phyloP scores from a whole-genome alignment of 2,113 vertebrate genomes.

The Elanus axillaris region DNA sequence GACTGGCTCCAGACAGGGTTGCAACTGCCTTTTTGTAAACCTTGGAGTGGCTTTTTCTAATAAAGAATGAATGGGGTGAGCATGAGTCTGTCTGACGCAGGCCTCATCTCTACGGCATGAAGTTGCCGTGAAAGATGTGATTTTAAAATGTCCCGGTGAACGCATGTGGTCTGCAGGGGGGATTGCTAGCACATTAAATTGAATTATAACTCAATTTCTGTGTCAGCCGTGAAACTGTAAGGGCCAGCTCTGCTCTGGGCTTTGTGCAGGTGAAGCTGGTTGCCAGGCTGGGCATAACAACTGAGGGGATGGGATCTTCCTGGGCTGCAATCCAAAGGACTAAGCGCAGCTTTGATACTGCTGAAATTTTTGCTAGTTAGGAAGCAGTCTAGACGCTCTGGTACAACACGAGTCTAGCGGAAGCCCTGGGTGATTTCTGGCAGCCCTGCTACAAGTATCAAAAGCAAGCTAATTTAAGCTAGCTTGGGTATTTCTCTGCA shows the following conservation, averaged over 20 bases:
- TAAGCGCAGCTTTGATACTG: not conserved
- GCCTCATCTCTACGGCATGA: rapidly evolving
- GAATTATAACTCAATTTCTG: not conserved
- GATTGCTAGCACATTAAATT: not conserved
- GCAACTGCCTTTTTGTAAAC: not conserved
- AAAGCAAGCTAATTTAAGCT: not conserved
- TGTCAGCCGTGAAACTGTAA: not conserved
- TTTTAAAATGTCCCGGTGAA: not conserved
- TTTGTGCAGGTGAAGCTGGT: not conserved
- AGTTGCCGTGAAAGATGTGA: not conserved
- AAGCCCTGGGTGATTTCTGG: not conserved
- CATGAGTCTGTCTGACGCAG: rapidly evolving
- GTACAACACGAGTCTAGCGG: not conserved
- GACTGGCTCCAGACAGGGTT: not conserved
- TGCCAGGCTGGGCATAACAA: not conserved
- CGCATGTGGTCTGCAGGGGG: not conserved
- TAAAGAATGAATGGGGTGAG: no score
- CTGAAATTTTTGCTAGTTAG: not conserved
- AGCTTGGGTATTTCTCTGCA: not conserved
- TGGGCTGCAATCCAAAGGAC: not conserved
- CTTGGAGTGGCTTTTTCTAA: not conserved
- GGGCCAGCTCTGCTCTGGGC: not conserved
- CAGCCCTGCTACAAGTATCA: not conserved
- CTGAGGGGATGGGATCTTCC: not conserved
- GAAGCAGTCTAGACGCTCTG: not conserved